phyloP scores from a whole-genome alignment of 1,140 invertebrate species.

The Mamestra configurata region DNA sequence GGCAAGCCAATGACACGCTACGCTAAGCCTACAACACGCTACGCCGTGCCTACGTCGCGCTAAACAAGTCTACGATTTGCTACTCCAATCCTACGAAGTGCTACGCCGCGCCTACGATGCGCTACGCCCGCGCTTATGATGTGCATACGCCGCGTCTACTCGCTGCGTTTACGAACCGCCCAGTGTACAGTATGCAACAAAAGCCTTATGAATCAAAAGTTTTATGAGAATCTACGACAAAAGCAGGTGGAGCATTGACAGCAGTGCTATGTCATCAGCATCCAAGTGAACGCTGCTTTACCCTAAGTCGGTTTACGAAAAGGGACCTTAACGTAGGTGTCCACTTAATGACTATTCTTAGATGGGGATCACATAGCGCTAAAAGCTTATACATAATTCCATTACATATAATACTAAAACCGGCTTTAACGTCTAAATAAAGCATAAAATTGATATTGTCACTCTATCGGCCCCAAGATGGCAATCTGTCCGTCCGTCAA shows the following conservation, averaged over 20 bases:
- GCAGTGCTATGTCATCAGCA: not conserved
- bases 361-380: not conserved
- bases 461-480: constrained; percentile 18
- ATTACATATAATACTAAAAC: constrained; percentile 40
- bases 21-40: too few relatives aligned
- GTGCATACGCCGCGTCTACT: too few relatives aligned
- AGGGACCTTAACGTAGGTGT: constrained; percentile 5
- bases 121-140: too few relatives aligned
- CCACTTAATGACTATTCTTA: constrained; percentile 12
- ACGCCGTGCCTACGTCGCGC: too few relatives aligned
- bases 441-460: constrained; percentile 46
- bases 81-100: not conserved
- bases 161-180: not conserved
- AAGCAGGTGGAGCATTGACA: not conserved
- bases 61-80: too few relatives aligned
- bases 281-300: not conserved
- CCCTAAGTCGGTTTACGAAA: constrained; percentile 2
- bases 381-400: constrained; percentile 39
- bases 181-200: not conserved
- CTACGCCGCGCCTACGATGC: not conserved
- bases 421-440: constrained; percentile 37
- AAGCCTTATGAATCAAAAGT: not conserved
- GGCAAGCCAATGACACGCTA: too few relatives aligned
- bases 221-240: not conserved
- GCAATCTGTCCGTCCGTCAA: constrained; percentile 44